Conservation (phyloP, 2,797 vertebrate species). For the Dicrostonyx torquatus region DNA sequence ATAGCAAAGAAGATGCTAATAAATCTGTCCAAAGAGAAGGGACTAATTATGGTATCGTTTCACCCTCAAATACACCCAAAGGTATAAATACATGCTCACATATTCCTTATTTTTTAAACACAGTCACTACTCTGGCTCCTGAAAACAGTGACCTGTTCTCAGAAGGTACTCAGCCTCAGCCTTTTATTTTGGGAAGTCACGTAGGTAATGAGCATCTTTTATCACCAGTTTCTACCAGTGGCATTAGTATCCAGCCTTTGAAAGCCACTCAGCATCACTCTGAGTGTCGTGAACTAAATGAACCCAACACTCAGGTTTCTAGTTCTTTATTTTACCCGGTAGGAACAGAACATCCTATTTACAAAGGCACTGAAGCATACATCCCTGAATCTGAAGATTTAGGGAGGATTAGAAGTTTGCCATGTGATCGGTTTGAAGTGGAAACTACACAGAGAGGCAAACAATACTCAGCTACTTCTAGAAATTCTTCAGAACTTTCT, state of each 20-base stretch:
- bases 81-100: background rate
- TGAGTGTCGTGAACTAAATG: background rate
- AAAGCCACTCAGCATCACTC: slow-evolving; percentile 15
- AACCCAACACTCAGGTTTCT: slow-evolving; percentile 45
- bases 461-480: slow-evolving; percentile 25
- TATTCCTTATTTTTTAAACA: slow-evolving; percentile 40
- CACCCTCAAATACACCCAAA: slow-evolving; percentile 4
- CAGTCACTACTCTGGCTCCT: background rate
- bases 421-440: background rate
- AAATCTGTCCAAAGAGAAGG: background rate
- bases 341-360: slow-evolving; percentile 22
- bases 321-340: slow-evolving; percentile 3
- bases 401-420: background rate
- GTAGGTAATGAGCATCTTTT: slow-evolving; percentile 28
- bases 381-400: slow-evolving; percentile 43
- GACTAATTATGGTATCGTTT: background rate
- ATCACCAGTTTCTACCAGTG: background rate
- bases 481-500: slow-evolving; percentile 62
- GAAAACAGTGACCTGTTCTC: background rate
- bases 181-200: background rate
- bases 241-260: background rate
- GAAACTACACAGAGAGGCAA: slow-evolving; percentile 54
- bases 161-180: background rate
- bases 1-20: background rate
- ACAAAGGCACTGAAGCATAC: slow-evolving; percentile 16